Percentiles rank a stretch among this genome's conserved stretches.
Evolutionary conservation across 2,797 vertebrate species (phyloP).

Genomic region (Thamnophis elegans): DNA sequence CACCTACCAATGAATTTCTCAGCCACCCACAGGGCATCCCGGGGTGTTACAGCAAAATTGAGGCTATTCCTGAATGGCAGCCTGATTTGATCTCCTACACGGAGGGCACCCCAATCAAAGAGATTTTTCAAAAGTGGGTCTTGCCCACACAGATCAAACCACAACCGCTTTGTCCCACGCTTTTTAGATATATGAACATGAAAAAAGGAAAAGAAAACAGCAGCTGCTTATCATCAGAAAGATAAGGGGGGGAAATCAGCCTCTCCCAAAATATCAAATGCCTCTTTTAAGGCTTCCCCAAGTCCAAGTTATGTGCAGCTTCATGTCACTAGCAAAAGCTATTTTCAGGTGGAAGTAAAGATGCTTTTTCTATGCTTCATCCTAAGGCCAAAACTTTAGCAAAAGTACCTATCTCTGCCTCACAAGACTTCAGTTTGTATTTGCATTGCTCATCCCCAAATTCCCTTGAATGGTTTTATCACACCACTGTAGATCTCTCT

Average conservation of each 20-base stretch:
- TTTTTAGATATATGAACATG: background rate
- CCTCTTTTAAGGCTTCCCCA: background rate
- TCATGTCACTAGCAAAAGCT: background rate
- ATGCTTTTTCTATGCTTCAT: too few species aligned
- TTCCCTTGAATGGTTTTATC: background rate
- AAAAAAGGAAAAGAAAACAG: background rate
- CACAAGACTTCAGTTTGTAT: too few species aligned
- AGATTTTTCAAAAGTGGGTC: background rate
- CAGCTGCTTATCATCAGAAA: background rate
- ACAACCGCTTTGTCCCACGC: background rate
- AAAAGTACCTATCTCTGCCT: background rate
- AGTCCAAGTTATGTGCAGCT: too few species aligned
- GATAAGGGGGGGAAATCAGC: background rate
- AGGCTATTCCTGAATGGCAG: background rate
- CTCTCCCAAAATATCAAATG: background rate
- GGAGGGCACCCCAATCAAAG: background rate
- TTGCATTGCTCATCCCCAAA: background rate
- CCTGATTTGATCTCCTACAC: background rate
- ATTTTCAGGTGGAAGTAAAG: background rate
- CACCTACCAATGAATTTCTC: conserved; percentile 2
- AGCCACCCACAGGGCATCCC: conserved; percentile 6
- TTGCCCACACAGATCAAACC: background rate
- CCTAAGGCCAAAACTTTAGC: background rate
- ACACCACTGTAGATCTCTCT: background rate
- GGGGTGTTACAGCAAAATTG: background rate